Conservation (phyloP, 2,113 vertebrate genomes). For the Hucho hucho region DNA sequence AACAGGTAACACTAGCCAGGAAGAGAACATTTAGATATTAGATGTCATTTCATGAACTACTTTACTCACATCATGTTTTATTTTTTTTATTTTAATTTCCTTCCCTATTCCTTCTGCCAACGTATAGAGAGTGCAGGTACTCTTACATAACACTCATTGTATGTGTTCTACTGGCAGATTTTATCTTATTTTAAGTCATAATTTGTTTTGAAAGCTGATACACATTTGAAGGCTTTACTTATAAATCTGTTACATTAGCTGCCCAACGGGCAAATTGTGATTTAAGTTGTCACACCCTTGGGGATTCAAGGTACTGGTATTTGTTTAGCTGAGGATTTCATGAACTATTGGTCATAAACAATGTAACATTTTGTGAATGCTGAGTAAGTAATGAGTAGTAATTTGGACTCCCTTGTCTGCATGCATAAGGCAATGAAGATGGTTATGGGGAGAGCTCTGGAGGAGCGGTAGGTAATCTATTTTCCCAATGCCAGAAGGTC, state of each 20-base stretch:
- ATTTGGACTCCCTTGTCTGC: constrained; percentile 42
- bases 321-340: not conserved
- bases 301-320: not conserved
- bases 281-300: not conserved
- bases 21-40: constrained; percentile 18
- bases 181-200: not conserved
- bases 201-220: not conserved
- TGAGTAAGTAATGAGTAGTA: not conserved
- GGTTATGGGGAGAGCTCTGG: constrained; percentile 44
- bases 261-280: not conserved
- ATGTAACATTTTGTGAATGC: not conserved
- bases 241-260: not conserved
- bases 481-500: constrained; percentile 69
- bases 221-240: constrained; percentile 5
- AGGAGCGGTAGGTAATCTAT: constrained; percentile 65
- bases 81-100: not conserved
- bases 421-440: constrained; percentile 47
- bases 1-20: constrained; percentile 17
- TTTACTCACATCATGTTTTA: constrained; percentile 30
- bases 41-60: constrained; percentile 37
- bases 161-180: not conserved
- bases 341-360: not conserved
- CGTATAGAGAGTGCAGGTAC: constrained; percentile 2
- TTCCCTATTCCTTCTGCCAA: constrained; percentile 8
- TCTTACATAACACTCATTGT: constrained; percentile 11